phyloP scores from a whole-genome alignment of 2,113 vertebrate species.

The Nasalis larvatus region DNA sequence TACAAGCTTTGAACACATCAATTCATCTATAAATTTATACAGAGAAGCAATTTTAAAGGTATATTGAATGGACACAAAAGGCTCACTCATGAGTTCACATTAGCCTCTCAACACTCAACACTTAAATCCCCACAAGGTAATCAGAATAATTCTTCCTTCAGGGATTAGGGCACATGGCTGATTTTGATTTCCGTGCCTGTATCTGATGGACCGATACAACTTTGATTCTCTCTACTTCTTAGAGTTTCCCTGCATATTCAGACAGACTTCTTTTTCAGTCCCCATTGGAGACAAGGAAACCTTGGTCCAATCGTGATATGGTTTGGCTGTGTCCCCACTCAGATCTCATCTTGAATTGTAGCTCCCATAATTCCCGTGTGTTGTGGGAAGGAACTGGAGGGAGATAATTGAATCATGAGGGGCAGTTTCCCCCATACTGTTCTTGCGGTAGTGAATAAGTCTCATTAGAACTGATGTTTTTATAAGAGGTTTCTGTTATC shows the following conservation, averaged over 20 bases:
- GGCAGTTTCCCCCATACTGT: too few relatives aligned
- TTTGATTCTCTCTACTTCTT: neutral
- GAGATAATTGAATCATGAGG: too few relatives aligned
- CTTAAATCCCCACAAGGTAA: neutral
- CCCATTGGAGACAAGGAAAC: neutral
- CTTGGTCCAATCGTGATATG: too few relatives aligned
- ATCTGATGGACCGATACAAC: neutral
- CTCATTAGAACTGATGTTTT: too few relatives aligned
- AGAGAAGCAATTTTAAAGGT: neutral
- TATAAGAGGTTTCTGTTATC: neutral
- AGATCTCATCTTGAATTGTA: too few relatives aligned
- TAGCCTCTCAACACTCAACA: neutral
- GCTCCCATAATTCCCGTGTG: too few relatives aligned
- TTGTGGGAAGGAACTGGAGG: too few relatives aligned
- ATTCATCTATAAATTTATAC: neutral
- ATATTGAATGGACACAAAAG: neutral
- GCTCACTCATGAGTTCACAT: neutral
- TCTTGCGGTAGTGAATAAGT: too few relatives aligned
- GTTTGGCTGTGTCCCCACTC: too few relatives aligned
- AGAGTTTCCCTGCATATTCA: neutral
- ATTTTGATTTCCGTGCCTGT: neutral
- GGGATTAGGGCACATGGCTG: too few relatives aligned
- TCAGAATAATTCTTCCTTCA: neutral
- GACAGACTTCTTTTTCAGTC: neutral
- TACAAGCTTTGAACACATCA: neutral